These are phyloP conservation scores for Aphaenogaster ashmeadi DNA, from an alignment of 1,140 invertebrate species.

Conservation along the genomic window DNA sequence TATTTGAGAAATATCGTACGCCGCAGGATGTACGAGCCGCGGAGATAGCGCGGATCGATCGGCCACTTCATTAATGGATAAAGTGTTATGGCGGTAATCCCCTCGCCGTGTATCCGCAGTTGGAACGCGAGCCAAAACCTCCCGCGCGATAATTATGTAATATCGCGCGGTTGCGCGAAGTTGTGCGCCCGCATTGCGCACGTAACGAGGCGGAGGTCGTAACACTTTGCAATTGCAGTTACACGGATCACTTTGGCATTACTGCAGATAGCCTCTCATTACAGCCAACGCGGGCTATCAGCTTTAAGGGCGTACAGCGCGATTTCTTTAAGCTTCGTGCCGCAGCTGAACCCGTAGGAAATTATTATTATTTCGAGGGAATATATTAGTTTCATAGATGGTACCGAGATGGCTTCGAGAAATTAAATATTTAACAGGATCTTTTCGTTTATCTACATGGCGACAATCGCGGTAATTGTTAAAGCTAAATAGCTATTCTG, in stretches of 20 bases:
- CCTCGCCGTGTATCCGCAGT: constrained; percentile 37
- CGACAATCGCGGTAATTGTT: neutral
- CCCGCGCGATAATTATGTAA: constrained; percentile 46
- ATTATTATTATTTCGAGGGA: constrained; percentile 2
- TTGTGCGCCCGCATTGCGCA: constrained; percentile 31
- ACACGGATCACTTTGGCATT: constrained; percentile 7
- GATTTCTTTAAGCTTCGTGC: neutral
- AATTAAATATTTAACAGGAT: neutral
- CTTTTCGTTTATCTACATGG: neutral
- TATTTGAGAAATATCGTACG: constrained; percentile 31
- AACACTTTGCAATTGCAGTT: constrained; percentile 14
- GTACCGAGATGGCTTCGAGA: neutral
- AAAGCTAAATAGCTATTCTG: neutral
- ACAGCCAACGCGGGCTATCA: constrained; percentile 2
- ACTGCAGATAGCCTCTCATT: constrained; percentile 23
- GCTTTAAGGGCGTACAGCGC: neutral
- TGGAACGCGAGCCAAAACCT: constrained; percentile 46
- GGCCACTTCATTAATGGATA: constrained; percentile 59
- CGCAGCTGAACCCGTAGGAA: neutral
- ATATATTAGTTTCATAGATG: neutral
- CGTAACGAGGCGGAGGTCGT: neutral
- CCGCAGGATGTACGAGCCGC: constrained; percentile 17
- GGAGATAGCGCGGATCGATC: constrained; percentile 41
- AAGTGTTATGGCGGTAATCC: constrained; percentile 59
- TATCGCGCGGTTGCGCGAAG: constrained; percentile 24